A percentile compares a stretch with the other conserved stretches of the same genome.
Evolutionary conservation across 2,797 vertebrate species (phyloP).

Genomic region (Champsocephalus esox): DNA sequence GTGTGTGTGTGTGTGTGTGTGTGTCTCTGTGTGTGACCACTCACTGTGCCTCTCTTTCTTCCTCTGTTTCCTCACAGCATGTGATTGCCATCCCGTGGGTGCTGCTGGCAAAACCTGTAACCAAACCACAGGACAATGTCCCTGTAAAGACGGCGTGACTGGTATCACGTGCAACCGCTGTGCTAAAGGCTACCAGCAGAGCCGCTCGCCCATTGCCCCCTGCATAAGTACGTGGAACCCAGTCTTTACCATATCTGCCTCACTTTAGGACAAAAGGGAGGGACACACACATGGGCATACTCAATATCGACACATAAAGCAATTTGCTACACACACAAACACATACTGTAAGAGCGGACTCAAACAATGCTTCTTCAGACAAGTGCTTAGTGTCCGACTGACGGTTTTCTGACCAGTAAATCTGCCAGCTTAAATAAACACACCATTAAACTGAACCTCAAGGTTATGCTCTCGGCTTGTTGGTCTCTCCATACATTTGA

Average conservation of each 20-base stretch:
- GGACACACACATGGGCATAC: constrained; percentile 20
- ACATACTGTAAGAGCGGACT: neutral
- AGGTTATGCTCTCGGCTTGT: constrained; percentile 23
- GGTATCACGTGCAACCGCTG: constrained; percentile 98
- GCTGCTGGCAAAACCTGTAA: constrained; percentile 99
- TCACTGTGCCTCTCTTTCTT: constrained; percentile 81
- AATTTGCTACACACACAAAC: neutral
- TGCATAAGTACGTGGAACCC: constrained; percentile 94
- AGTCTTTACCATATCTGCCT: constrained; percentile 52
- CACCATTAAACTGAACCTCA: constrained; percentile 50
- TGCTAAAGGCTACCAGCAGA: constrained; percentile 99
- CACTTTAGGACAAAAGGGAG: constrained; percentile 25
- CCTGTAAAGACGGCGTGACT: constrained; percentile 97
- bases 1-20: constrained; percentile 60
- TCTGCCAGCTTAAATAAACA: constrained; percentile 59
- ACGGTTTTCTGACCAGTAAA: constrained; percentile 49
- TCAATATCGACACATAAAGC: constrained; percentile 5
- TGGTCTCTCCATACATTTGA: constrained; percentile 55
- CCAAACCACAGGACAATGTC: constrained; percentile 98
- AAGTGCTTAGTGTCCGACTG: constrained; percentile 45
- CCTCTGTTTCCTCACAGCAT: constrained; percentile 90
- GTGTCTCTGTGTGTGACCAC: constrained; percentile 67
- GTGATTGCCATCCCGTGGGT: constrained; percentile 97
- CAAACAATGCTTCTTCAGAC: constrained; percentile 38
- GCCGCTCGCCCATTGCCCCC: constrained; percentile 96